Base-by-base conservation (phyloP, 2,888 invertebrate species). In the Patella pellucida region DNA sequence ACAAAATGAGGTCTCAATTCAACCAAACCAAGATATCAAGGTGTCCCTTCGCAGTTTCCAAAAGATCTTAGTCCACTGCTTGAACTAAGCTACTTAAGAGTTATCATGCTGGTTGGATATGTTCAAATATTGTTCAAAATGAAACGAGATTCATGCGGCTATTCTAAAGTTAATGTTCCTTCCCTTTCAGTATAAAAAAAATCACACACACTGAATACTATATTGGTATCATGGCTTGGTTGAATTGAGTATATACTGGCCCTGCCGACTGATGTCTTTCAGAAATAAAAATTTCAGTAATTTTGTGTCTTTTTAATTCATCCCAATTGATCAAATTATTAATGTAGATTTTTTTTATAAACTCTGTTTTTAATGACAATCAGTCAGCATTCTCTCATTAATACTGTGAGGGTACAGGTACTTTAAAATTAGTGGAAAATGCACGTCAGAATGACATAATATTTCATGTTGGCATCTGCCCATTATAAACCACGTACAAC, bases 351-450 rank as follows among this genome's bases (percentile, higher is more conserved):
- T 62, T 62, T 62, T 54, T 19, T 62, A 9, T 62, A 9, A 11
- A 12, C 4, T 62, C 19, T 23, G 62, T 62, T 62, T 50, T 69
- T 69, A 74, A 41, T 69, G 51, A 72, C 70, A 69, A 54, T 69
- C 76, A 74, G 74, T 73, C 54, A 73, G 72, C 52, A 72, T 67
- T 74, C 76, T 78, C 78, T 78, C 79, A 79, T 79, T 77, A 62
- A 78, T 79, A 78, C 81, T 78, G 79, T 81, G 79, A 81, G 81
- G 76, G 79, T 76, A 74, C 69, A 52, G 19, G 69, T 62, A 56
- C 68, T 67, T 73, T 23, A 23, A 27, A 68, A 68, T 50, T 73
- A 73, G 31, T 41, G 41, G 41, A 41, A 41, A 41, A 41, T 41
- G 9, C 41, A 41, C 41, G 41, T 41, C 41, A 9, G 41, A 41